Evolutionary conservation across 2,113 vertebrate genomes (phyloP).

Genomic region (Saguinus imperator): DNA sequence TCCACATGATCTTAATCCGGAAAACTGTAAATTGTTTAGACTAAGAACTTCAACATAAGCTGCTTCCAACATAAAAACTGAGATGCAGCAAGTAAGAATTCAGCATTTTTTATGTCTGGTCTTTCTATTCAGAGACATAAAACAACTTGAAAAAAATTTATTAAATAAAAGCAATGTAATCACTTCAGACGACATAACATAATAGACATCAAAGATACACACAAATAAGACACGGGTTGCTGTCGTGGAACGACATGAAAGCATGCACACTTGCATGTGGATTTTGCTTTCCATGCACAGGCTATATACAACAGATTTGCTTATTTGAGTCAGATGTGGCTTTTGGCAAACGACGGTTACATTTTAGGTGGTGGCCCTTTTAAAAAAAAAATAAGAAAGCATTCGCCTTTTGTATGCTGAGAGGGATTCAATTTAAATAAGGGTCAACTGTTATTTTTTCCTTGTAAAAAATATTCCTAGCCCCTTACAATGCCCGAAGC

Average conservation of each 20-base stretch:
- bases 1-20: constrained; percentile 72
- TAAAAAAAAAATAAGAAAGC: background rate
- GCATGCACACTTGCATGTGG: constrained; percentile 60
- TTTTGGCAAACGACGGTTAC: constrained; percentile 61
- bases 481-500: background rate
- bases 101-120: background rate
- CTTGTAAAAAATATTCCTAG: background rate
- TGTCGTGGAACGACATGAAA: constrained; percentile 46
- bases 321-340: constrained; percentile 68
- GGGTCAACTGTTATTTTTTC: background rate
- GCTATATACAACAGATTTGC: constrained; percentile 65
- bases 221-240: constrained; percentile 58
- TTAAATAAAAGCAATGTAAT: constrained; percentile 77
- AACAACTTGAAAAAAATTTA: constrained; percentile 72
- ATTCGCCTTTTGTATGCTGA: background rate
- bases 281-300: constrained; percentile 65
- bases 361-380: constrained; percentile 38
- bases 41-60: constrained; percentile 56
- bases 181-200: constrained; percentile 73
- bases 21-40: constrained; percentile 76
- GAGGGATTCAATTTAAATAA: background rate
- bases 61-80: constrained; percentile 67
- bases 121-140: constrained; percentile 70
- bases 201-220: constrained; percentile 64
- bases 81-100: constrained; percentile 50